Evolutionary conservation across 2,113 vertebrate species (phyloP), one percentile per base, ranked within the genome.

Genomic region (Apteryx mantelli): DNA sequence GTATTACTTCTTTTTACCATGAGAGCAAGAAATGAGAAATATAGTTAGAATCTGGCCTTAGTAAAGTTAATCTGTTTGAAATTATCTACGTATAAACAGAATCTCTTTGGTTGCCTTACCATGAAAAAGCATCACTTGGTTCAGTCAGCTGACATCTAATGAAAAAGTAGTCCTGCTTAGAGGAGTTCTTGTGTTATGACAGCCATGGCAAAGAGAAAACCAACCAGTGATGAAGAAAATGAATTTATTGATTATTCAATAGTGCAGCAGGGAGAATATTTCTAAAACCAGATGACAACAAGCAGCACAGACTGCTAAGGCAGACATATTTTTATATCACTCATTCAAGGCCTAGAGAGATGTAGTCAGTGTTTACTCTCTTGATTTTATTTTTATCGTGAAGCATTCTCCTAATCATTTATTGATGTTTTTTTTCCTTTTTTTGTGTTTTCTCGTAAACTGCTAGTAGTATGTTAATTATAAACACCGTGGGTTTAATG

Each of bases 151-250:
- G 40, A 92, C 87, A 66, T 65, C 13, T 73, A 56, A 60, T 75
- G 77, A 78, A 77, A 26, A 58, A 73, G 16, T 46, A 68, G 42
- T 78, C 55, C 56, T 83, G 46, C 85, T 68, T 78, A 55, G 21
- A 78, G 14, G 20, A 71, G 56, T 48, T 75, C 42, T 83, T 86
- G 46, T 94, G 52, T 78, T 81, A 61, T 64, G 52, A 90, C 42
- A 95, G 50, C 79, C 77, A 44, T 25, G 44, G 56, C 77, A 91
- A 91, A 93, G 53, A 65, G 34, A 85, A 93, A 87, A 64, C 4
- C 42, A 94, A 86, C 53, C 26, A 40, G 55, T 82, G 86, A 86
- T 86, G 73, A 84, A 86, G 71, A 90, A 95, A 95, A 95, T 82
- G 1, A 93, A 78, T 84, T 34, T 88, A 91, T 88, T 83, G 93